Base-by-base conservation (phyloP, 1,140 invertebrate genomes). In the Formica exsecta region DNA sequence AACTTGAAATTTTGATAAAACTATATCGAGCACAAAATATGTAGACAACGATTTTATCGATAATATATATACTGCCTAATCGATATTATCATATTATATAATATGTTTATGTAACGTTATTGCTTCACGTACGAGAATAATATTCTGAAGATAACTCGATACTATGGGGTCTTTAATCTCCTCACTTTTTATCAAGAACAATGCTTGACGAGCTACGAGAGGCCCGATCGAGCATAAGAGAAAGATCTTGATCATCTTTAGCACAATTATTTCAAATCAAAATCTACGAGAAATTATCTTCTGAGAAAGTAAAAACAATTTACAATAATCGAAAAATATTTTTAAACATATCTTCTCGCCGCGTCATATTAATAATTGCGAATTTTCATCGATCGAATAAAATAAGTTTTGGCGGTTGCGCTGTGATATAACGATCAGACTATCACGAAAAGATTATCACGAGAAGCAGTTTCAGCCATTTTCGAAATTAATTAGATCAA, bases 131-230 rank as follows among this genome's bases (percentile, higher is more conserved):
- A 11, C 25, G 62, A 66, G 61, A 51, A 83, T 61, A 48, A 73
- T 44, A 32, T 61, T 13, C n/a, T 25, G 19, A 74, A 4, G 19
- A 81, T 29, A 79, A 38, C 25, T 44, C 32, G 44, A 80, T 29
- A 75, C 4, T 25, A 11, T 22, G 11, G 11, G 25, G 36, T 83
- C 54, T 74, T 61, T 38, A 83, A 83, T 83, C 68, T 32, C 51
- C 77, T 80, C 77, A 70, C 77, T 80, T 80, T 48, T 48, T 57
- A 29, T 48, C 54, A 83, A 83, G 79, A 36, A 83, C 68, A 9
- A 22, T 5, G 41, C 11, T 83, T 61, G 44, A 73, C 61, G 25
- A 41, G 16, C 22, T 22, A 59, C 19, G 36, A 80, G 16, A 79
- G 29, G 38, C 41, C 8, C 44, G 41, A 68, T 79, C 19, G 29